Percentiles rank a stretch among this genome's conserved stretches.
Conservation (phyloP, 2,888 invertebrate genomes). For the Oligia fasciuncula region DNA sequence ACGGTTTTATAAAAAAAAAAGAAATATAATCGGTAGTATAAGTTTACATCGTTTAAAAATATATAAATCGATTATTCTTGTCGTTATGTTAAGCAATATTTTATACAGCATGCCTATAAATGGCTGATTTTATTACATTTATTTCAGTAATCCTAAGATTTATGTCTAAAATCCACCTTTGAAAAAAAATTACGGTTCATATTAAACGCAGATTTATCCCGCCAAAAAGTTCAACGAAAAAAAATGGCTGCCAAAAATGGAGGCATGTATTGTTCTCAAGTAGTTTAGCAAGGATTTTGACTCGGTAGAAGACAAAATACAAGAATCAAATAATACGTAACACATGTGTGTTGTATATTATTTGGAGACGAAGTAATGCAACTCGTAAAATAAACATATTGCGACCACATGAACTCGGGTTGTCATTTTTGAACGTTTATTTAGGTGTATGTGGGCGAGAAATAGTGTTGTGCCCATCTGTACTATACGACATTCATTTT, state of each 20-base stretch:
- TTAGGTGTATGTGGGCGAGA: conserved; percentile 43
- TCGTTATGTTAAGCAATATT: conserved; percentile 39
- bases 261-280: neutral
- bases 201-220: neutral
- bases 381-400: conserved; percentile 58
- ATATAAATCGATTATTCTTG: conserved; percentile 34
- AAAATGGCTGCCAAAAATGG: conserved; percentile 11
- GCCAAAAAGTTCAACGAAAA: conserved; percentile 6
- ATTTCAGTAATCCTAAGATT: conserved; percentile 35
- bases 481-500: conserved; percentile 19
- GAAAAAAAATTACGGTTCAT: neutral
- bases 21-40: conserved; percentile 4
- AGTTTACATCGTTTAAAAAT: conserved; percentile 18
- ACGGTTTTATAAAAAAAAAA: neutral
- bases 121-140: conserved; percentile 49
- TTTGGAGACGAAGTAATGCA: conserved; percentile 39
- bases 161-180: conserved; percentile 8
- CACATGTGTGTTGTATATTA: conserved; percentile 49
- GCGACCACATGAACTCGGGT: conserved; percentile 47
- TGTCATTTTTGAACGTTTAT: conserved; percentile 54
- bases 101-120: conserved; percentile 34
- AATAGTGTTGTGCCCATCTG: conserved; percentile 20
- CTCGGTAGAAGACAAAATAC: neutral
- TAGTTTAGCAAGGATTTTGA: conserved; percentile 20
- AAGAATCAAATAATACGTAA: conserved; percentile 31